These are phyloP conservation scores for Pogonognathellus flavescens DNA, from an alignment of 1,140 invertebrate species.

Conservation along the genomic window DNA sequence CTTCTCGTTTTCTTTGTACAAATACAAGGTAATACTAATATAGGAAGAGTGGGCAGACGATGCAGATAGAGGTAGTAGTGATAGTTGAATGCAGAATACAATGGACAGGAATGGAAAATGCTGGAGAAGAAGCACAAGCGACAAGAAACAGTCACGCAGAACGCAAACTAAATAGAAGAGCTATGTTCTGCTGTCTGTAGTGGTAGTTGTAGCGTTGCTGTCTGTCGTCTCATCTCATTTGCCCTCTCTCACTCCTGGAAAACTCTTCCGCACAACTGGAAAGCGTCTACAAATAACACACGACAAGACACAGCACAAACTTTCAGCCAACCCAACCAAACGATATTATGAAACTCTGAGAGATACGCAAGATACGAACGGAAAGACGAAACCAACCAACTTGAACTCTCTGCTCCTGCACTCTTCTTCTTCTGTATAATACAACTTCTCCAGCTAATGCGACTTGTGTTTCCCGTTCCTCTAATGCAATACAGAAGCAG, in stretches of 20 bases:
- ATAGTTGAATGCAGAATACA: no score
- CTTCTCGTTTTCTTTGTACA: no score
- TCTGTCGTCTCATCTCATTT: conserved; percentile 47
- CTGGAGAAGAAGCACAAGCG: background rate
- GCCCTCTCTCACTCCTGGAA: conserved; percentile 27
- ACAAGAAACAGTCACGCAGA: background rate
- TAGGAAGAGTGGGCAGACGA: background rate
- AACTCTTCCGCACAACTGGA: conserved; percentile 47
- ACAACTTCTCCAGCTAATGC: conserved; percentile 1
- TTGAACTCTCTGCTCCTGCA: background rate
- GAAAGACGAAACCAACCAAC: background rate
- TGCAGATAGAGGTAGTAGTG: background rate
- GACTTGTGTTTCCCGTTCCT: background rate
- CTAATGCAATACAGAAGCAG: conserved; percentile 24
- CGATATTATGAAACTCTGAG: background rate
- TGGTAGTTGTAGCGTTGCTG: background rate
- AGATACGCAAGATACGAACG: background rate
- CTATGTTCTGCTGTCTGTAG: background rate
- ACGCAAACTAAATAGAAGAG: conserved; percentile 30
- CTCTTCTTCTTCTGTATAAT: background rate
- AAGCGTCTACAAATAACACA: conserved; percentile 45
- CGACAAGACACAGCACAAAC: conserved; percentile 22
- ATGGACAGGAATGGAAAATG: no score
- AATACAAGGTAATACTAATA: no score
- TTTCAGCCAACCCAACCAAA: conserved; percentile 9